A percentile compares a stretch with the other conserved stretches of the same genome.
These are phyloP conservation scores for Micrasema minimum DNA, from an alignment of 1,140 invertebrate species.

Conservation along the genomic window DNA sequence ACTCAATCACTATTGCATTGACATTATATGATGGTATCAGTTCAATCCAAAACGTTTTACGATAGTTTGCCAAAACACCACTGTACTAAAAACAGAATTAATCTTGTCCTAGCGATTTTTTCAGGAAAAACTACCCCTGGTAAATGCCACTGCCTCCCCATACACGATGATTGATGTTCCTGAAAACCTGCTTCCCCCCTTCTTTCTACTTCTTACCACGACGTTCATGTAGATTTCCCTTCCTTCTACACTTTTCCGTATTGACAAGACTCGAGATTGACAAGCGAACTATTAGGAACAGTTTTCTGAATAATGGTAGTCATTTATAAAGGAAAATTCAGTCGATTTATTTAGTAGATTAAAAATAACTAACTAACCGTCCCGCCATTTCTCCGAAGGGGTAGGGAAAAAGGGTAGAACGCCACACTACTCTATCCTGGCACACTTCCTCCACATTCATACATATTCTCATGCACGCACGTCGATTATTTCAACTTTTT, in stretches of 20 bases:
- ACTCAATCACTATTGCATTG: no score
- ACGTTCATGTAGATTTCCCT: not conserved
- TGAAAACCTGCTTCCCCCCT: not conserved
- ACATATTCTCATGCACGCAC: no score
- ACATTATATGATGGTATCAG: no score
- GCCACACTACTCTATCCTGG: no score
- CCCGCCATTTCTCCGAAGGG: no score
- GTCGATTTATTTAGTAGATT: no score
- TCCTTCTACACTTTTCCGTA: not conserved
- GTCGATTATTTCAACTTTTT: no score
- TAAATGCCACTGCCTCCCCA: constrained; percentile 44
- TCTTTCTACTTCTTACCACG: not conserved
- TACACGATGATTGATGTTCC: constrained; percentile 47
- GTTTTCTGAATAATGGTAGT: constrained; percentile 21
- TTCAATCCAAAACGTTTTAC: no score
- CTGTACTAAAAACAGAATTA: constrained; percentile 1
- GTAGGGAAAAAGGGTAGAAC: no score
- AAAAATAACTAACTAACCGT: no score
- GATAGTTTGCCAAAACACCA: no score
- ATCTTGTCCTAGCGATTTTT: constrained; percentile 18
- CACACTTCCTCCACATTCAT: no score
- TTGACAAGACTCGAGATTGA: constrained; percentile 14
- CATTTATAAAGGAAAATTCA: not conserved
- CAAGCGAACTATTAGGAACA: constrained; percentile 25
- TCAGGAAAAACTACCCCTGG: constrained; percentile 24